Evolutionary conservation across 1,140 invertebrate genomes (phyloP), one percentile per base, ranked within the genome.

Genomic region (Ceratoteleas bidentatus): DNA sequence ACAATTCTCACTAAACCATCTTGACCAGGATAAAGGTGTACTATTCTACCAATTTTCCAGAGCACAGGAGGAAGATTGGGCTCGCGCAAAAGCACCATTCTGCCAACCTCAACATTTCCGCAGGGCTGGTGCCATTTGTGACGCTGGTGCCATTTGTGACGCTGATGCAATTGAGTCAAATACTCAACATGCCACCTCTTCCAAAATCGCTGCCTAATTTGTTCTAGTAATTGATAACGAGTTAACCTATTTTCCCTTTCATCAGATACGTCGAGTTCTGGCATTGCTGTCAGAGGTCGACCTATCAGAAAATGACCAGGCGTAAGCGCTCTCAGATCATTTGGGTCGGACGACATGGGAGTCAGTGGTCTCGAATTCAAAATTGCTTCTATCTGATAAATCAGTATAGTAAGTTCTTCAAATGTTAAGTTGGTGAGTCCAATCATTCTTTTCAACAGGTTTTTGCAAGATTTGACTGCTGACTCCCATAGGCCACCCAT

Each of bases 41-140:
- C 15, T 10, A 60, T 45, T 60, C 57, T 60, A 9, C 36, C 57
- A 1, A 45, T 43, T 13, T 60, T 60, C 57, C 57, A 60, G 13
- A 24, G 36, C 11, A 60, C 5, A 40, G 57, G 40, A 4, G 38
- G 40, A 1, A 60, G 14, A 45, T 60, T 60, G 9, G 43, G 13
- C 24, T 60, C 57, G 0, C 50, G 50, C 24, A 53, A n/a, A 10
- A 53, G 24, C 16, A 53, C 50, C 24, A 53, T 32, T 53, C n/a
- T 32, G 16, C 50, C 50, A 11, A 53, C 11, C 1, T 33, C 24
- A 33, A 53, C 16, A 33, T 53, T 53, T 5, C 2, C 11, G n/a
- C 24, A 32, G 0, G 2, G 3, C 5, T 15, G 4, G 5, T 11
- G 9, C 50, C 50, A 53, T 33, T 53, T 53, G 8, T 9, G 24